Conservation (phyloP, 2,113 vertebrate species). For the Thamnophis sirtalis region DNA sequence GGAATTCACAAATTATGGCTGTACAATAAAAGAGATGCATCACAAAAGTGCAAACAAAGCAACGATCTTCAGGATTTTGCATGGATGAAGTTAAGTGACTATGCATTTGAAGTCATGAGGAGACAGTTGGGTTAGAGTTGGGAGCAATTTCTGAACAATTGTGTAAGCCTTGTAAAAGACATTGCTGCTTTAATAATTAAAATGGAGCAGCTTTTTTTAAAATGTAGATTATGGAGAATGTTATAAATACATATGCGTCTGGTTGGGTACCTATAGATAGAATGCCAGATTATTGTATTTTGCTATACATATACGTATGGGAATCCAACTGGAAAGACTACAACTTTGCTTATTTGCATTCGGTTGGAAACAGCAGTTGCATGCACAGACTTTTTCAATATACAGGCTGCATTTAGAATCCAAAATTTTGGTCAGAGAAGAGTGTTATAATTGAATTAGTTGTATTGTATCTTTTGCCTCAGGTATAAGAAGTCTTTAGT, state of each 20-base stretch:
- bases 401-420: background rate
- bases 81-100: background rate
- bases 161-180: background rate
- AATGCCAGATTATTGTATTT: background rate
- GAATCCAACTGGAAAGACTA: background rate
- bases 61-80: background rate
- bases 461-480: background rate
- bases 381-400: background rate
- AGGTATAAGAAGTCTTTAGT: background rate
- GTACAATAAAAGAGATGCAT: background rate
- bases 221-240: background rate
- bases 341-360: background rate
- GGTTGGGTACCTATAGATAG: background rate
- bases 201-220: background rate
- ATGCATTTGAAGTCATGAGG: background rate
- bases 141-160: background rate
- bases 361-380: background rate
- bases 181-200: background rate
- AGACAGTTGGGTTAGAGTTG: background rate
- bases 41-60: background rate
- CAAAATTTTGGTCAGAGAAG: background rate
- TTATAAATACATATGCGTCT: background rate
- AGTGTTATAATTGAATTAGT: background rate
- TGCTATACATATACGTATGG: fast-evolving
- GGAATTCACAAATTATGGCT: background rate